These are phyloP conservation scores for Onychostruthus taczanowskii DNA, from an alignment of 2,113 vertebrate species.

Conservation along the genomic window DNA sequence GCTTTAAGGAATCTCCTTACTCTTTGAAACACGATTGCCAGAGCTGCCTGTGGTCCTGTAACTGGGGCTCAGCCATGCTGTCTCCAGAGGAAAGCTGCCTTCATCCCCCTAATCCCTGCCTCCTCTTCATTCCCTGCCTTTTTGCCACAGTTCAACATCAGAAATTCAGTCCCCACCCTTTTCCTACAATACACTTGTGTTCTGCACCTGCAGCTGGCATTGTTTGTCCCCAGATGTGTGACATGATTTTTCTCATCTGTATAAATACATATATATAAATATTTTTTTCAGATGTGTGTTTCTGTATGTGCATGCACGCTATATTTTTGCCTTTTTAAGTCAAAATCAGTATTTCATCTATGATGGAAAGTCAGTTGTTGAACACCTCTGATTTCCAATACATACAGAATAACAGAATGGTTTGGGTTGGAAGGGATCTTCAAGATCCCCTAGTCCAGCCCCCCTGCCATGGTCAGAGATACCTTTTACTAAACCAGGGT, in stretches of 20 bases:
- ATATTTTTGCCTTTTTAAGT: neutral
- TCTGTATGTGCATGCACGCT: neutral
- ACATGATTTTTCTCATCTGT: neutral
- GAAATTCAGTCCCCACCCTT: neutral
- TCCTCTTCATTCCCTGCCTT: neutral
- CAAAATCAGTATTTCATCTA: neutral
- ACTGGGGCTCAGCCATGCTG: neutral
- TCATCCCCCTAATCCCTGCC: neutral
- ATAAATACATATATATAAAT: too few relatives aligned
- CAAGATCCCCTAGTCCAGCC: neutral
- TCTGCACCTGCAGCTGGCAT: neutral
- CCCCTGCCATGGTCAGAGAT: neutral
- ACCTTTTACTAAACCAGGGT: neutral
- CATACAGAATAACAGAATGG: neutral
- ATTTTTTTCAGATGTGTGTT: neutral
- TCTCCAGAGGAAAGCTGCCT: neutral
- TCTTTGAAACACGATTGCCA: fast-evolving
- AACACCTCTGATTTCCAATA: neutral
- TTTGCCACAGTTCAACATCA: neutral
- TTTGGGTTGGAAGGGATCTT: neutral
- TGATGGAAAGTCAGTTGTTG: neutral
- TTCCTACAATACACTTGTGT: fast-evolving
- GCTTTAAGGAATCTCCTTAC: neutral
- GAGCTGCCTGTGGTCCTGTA: neutral
- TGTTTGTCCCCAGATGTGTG: neutral